phyloP scores from a whole-genome alignment of 2,797 vertebrate genomes.

The Dipus sagitta region DNA sequence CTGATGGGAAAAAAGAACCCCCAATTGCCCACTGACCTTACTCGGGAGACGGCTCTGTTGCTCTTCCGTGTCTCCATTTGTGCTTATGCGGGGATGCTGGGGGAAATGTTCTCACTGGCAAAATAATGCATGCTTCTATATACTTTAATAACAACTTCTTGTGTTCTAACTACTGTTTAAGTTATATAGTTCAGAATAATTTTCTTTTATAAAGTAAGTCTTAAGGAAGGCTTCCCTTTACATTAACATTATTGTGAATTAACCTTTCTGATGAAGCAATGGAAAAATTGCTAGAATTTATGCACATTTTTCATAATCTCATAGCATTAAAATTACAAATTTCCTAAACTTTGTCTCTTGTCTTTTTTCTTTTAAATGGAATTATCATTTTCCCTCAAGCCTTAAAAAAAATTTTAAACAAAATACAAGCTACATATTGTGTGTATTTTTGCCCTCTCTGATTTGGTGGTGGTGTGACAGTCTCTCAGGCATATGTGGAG shows the following conservation, averaged over 20 bases:
- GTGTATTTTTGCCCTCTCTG: background rate
- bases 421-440: background rate
- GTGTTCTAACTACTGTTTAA: conserved; percentile 30
- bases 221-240: conserved; percentile 2
- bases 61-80: background rate
- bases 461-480: no score
- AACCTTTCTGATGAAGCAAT: background rate
- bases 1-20: background rate
- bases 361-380: conserved; percentile 57
- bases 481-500: background rate
- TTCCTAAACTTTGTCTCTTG: conserved; percentile 30
- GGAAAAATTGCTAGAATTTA: background rate
- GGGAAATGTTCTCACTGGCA: background rate
- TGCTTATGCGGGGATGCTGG: no score
- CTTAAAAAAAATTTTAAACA: conserved; percentile 54
- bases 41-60: background rate
- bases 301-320: background rate
- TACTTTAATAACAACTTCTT: background rate
- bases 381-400: background rate
- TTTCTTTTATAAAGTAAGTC: conserved; percentile 26
- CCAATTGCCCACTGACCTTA: background rate
- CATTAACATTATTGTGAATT: conserved; percentile 8
- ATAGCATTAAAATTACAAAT: conserved; percentile 26
- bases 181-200: conserved; percentile 3
- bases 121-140: background rate